Percentiles rank a stretch among this genome's conserved stretches.
Conservation (phyloP, 2,888 invertebrate species). For the Eupithecia tripunctaria region DNA sequence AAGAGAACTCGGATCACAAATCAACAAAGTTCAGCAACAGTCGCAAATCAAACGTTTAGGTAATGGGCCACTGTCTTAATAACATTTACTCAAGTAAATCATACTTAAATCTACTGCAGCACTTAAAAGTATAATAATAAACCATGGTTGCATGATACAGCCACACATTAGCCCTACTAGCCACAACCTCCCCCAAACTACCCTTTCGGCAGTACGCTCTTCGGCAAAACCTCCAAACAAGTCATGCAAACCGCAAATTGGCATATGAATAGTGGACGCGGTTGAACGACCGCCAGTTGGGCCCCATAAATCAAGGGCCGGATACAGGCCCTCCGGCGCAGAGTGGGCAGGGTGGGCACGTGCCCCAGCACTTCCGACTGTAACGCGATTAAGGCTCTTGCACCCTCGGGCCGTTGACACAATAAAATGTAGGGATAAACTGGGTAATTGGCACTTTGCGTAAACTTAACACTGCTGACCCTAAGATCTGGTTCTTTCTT, state of each 20-base stretch:
- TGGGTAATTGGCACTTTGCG: neutral
- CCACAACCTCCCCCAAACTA: neutral
- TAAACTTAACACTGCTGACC: neutral
- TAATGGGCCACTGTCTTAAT: neutral
- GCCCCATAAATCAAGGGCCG: conserved; percentile 40
- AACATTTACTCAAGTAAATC: neutral
- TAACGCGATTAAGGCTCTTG: conserved; percentile 32
- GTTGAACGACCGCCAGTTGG: conserved; percentile 34
- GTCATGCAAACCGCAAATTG: conserved; percentile 36
- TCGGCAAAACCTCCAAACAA: conserved; percentile 10
- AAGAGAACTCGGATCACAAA: neutral
- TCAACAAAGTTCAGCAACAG: neutral
- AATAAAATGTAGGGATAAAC: conserved; percentile 12
- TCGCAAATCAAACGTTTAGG: neutral
- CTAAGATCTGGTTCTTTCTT: neutral
- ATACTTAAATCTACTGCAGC: neutral
- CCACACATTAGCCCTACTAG: neutral
- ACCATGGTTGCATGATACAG: too few species aligned
- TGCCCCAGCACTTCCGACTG: conserved; percentile 28
- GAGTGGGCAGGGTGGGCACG: conserved; percentile 26
- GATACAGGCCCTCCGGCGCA: conserved; percentile 36
- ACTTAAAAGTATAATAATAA: neutral
- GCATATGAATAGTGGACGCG: conserved; percentile 18
- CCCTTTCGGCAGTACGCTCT: neutral
- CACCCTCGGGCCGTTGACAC: conserved; percentile 29